Percentiles rank a stretch among this genome's conserved stretches.
Conservation (phyloP, 2,797 vertebrate genomes). For the Salarias fasciatus region DNA sequence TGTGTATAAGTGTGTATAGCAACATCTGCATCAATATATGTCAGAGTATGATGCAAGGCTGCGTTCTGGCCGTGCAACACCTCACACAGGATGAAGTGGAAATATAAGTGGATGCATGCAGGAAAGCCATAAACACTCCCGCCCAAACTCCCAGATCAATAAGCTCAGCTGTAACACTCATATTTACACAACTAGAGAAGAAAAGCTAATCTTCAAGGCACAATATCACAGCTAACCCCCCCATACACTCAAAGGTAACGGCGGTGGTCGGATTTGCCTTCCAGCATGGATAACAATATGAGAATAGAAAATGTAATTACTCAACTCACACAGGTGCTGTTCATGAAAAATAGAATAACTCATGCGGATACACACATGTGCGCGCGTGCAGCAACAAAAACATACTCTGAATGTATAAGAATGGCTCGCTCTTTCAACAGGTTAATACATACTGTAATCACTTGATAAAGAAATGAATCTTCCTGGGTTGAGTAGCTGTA, state of each 20-base stretch:
- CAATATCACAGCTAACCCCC: slow-evolving; percentile 60
- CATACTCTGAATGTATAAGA: slow-evolving; percentile 2
- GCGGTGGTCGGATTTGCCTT: slow-evolving; percentile 55
- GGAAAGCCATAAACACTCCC: slow-evolving; percentile 28
- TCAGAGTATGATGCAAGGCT: slow-evolving; percentile 49
- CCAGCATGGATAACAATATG: slow-evolving; percentile 47
- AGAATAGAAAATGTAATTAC: slow-evolving; percentile 63
- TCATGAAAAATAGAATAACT: slow-evolving; percentile 52
- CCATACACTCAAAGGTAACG: slow-evolving; percentile 51
- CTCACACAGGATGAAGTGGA: slow-evolving; percentile 23
- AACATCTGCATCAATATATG: slow-evolving; percentile 20
- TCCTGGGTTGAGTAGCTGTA: slow-evolving; percentile 4
- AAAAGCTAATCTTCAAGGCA: slow-evolving; percentile 63
- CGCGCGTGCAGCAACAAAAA: slow-evolving; percentile 9
- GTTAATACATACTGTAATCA: slow-evolving; percentile 4
- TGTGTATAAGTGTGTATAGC: slow-evolving; percentile 9
- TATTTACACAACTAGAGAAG: slow-evolving; percentile 62
- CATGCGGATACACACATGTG: slow-evolving; percentile 31
- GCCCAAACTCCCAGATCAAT: slow-evolving; percentile 71
- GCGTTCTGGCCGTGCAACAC: slow-evolving; percentile 35
- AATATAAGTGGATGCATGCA: slow-evolving; percentile 32
- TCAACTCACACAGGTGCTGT: slow-evolving; percentile 46
- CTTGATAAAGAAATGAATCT: slow-evolving; percentile 14
- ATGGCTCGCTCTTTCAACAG: slow-evolving; percentile 15
- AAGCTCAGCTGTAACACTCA: slow-evolving; percentile 59